A percentile compares a stretch with the other conserved stretches of the same genome.
These are phyloP conservation scores for Nomia melanderi DNA, from an alignment of 1,140 invertebrate species.

Conservation along the genomic window DNA sequence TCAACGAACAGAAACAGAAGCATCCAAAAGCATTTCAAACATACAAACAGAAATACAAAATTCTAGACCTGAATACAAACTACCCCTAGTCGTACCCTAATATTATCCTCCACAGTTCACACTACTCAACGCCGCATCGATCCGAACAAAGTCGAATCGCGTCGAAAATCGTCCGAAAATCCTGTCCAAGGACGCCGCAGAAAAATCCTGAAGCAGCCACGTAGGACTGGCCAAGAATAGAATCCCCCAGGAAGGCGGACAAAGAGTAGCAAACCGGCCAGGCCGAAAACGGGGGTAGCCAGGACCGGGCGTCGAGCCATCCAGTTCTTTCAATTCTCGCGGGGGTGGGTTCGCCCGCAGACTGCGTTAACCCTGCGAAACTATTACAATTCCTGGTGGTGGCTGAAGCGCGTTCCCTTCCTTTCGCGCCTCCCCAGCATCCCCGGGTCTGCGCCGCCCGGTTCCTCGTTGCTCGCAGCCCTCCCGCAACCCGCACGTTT, in stretches of 20 bases:
- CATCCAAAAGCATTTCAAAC: too few species aligned
- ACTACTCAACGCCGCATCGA: background rate
- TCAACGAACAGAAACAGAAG: too few species aligned
- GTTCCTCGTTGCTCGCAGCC: conserved; percentile 62
- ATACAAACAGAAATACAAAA: too few species aligned
- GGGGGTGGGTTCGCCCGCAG: conserved; percentile 20
- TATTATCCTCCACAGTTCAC: too few species aligned
- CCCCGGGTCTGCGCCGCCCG: conserved; percentile 64
- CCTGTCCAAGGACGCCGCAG: background rate
- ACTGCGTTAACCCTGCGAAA: conserved; percentile 60
- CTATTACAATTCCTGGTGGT: conserved; percentile 68
- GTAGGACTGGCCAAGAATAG: background rate
- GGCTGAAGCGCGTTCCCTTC: conserved; percentile 63
- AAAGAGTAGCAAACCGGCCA: conserved; percentile 2
- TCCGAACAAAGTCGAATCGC: background rate
- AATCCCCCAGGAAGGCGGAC: background rate
- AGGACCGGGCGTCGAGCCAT: conserved; percentile 38
- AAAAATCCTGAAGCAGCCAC: too few species aligned
- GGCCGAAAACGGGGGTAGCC: background rate
- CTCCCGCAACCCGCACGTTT: conserved; percentile 61
- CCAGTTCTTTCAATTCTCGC: conserved; percentile 51
- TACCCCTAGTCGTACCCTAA: too few species aligned
- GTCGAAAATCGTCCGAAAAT: too few species aligned
- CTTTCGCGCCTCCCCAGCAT: conserved; percentile 65
- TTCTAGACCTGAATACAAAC: too few species aligned